Base-by-base conservation (phyloP, 2,888 invertebrate species). In the Synergus laeviventris region DNA sequence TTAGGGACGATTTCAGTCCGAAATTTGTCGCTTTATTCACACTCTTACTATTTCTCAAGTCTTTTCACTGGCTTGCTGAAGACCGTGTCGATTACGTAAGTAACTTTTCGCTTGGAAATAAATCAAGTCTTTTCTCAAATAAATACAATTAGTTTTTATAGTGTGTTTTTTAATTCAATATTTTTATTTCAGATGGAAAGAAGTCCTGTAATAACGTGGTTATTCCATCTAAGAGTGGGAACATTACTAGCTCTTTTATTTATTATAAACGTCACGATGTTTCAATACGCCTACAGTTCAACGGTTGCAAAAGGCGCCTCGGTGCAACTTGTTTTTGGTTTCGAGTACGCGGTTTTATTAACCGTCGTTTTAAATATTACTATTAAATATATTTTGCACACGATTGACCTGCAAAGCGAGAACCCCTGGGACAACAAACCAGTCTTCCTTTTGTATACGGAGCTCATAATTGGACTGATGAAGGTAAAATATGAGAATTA, bases 381-480 rank as follows among this genome's bases (percentile, higher is more conserved):
- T 73, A 96, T 99, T 82, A 99, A 99, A 89, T 98, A 98, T 89
- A 92, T 95, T 36, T 90, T 94, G 5, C 98, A 98, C 90, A 95
- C 96, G 3, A 94, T 97, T 79, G 98, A 98, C 89, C 93, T 98
- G 8, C 95, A 96, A 87, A 96, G 96, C 91, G 98, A 99, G 88
- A 97, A 96, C 61, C 99, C 99, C 0, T 99, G 99, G 99, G 99
- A 99, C 91, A 98, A 97, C 91, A 99, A 99, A 91, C 99, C 99
- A 12, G 98, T 99, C 0, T 99, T 98, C 87, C 92, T 99, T 56
- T 92, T 99, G 1, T 99, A 99, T 90, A 97, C 98, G 0, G 99
- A 99, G 91, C 93, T 99, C 76, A 94, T 98, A 54, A 97, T 99
- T 92, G 99, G 99, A 80, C 93, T 96, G 75, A 93, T 96, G 73